These are phyloP conservation scores for Poeciliopsis turneri DNA, from an alignment of 2,797 vertebrate genomes.

Conservation along the genomic window DNA sequence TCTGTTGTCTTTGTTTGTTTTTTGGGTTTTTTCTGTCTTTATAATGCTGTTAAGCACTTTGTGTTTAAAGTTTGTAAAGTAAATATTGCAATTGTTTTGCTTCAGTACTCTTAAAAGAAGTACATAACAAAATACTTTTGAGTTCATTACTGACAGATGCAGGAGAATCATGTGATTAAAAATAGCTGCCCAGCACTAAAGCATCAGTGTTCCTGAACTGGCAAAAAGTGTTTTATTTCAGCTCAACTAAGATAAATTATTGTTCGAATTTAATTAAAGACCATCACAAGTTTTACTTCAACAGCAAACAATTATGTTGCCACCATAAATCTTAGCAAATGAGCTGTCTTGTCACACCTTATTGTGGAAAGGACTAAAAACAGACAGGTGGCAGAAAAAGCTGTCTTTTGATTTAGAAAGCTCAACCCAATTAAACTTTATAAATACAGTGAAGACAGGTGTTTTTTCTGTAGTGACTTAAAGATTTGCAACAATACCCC, in stretches of 20 bases:
- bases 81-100: too few species aligned
- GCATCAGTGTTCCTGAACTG: too few species aligned
- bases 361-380: not conserved
- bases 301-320: constrained; percentile 4
- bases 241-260: constrained; percentile 13
- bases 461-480: constrained; percentile 62
- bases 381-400: constrained; percentile 6
- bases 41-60: not conserved
- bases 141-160: too few species aligned
- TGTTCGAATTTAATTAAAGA: constrained; percentile 12
- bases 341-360: constrained; percentile 11
- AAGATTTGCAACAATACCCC: constrained; percentile 78
- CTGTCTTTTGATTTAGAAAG: constrained; percentile 46
- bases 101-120: too few species aligned
- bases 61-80: not conserved
- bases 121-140: too few species aligned
- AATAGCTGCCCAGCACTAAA: too few species aligned
- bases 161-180: too few species aligned
- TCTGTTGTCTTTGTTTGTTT: not conserved
- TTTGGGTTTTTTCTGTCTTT: not conserved
- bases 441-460: constrained; percentile 75
- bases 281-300: constrained; percentile 5
- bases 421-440: constrained; percentile 75
- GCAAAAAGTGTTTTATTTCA: not conserved
- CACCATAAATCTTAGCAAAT: constrained; percentile 17